These are phyloP conservation scores for Copsychus sechellarum DNA, from an alignment of 2,113 vertebrate genomes.

Conservation along the genomic window DNA sequence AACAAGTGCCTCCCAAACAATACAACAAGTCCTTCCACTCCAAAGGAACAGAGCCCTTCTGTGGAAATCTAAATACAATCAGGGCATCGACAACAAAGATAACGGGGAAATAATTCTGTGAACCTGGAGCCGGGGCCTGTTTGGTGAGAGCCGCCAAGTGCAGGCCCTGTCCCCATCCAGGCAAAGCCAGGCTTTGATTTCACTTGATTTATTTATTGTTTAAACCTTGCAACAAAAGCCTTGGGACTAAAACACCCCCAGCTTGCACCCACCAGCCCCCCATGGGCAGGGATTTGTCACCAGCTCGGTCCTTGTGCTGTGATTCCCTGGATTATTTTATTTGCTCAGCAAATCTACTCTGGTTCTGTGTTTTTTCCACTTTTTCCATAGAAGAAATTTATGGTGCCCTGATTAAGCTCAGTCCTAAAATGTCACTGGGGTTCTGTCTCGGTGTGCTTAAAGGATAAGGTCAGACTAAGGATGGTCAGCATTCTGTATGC, in stretches of 20 bases:
- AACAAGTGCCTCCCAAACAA: slow-evolving; percentile 76
- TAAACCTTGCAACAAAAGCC: slow-evolving; percentile 35
- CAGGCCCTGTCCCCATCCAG: neutral
- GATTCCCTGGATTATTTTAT: neutral
- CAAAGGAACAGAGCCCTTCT: slow-evolving; percentile 56
- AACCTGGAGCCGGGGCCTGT: slow-evolving; percentile 63
- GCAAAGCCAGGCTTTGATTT: slow-evolving; percentile 13
- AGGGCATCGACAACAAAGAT: slow-evolving; percentile 75
- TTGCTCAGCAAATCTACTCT: neutral
- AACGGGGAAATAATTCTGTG: slow-evolving; percentile 86
- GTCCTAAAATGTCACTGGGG: neutral
- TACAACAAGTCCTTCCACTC: slow-evolving; percentile 72
- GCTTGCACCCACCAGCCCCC: neutral
- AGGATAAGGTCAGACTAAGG: neutral
- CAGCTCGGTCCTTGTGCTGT: neutral
- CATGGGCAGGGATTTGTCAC: neutral
- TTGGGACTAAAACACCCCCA: neutral
- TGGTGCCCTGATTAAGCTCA: neutral
- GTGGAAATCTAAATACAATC: slow-evolving; percentile 76
- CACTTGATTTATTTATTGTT: neutral
- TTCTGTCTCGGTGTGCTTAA: accelerated
- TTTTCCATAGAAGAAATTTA: neutral
- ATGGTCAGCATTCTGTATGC: neutral
- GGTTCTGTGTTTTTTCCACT: neutral
- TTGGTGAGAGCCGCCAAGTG: slow-evolving; percentile 17